A percentile compares a stretch with the other conserved stretches of the same genome.
Conservation (phyloP, 2,113 vertebrate genomes). For the Crotalus horridus region DNA sequence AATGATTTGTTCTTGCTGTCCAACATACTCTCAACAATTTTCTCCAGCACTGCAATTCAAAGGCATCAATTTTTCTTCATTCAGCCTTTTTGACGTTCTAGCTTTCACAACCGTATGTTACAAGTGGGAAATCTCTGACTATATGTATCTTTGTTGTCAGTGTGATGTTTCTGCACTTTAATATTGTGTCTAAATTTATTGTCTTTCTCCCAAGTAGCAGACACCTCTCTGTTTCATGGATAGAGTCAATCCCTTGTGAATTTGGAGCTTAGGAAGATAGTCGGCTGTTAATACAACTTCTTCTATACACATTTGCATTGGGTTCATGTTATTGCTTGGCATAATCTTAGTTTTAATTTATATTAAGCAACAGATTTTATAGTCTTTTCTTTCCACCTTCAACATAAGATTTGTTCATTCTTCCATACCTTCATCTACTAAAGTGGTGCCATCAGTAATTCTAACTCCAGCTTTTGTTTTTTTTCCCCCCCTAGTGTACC, state of each 20-base stretch:
- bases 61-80: background rate
- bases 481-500: too few species aligned
- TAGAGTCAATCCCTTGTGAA: background rate
- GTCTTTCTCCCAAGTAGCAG: background rate
- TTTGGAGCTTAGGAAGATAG: background rate
- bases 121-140: background rate
- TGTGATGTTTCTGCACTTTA: background rate
- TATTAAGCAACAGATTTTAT: background rate
- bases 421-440: too few species aligned
- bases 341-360: too few species aligned
- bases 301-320: background rate
- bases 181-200: background rate
- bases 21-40: background rate
- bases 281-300: background rate
- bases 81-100: background rate
- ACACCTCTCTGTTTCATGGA: background rate
- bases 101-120: background rate
- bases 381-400: background rate
- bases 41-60: background rate
- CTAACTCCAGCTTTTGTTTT: too few species aligned
- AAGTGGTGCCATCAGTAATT: too few species aligned
- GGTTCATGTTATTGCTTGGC: background rate
- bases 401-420: too few species aligned
- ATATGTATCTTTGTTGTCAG: background rate
- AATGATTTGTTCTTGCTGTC: background rate